Base-by-base conservation (phyloP, 1,140 invertebrate species). In the Euura saliciscinereae region DNA sequence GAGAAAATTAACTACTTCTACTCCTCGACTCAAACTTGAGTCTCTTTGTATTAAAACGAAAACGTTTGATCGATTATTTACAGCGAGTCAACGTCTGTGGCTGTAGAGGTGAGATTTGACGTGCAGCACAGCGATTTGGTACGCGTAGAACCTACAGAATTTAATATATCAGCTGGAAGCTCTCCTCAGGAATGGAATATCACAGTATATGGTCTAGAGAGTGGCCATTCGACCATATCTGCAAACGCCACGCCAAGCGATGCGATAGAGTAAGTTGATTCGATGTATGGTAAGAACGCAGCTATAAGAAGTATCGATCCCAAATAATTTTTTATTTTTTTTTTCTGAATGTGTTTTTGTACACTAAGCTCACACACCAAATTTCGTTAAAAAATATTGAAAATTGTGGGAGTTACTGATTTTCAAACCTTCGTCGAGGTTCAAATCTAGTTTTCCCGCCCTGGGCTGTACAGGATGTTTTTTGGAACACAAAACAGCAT, bases 151-250 rank as follows among this genome's bases (percentile, higher is more conserved):
- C 83, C 84, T 42, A 11, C 74, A 11, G 77, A 74, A 72, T 74
- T 86, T 73, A 75, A 11, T 64, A 72, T 80, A 64, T 42, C 66
- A 59, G 51, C 68, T 42, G 65, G 74, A 44, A 59, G 51, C 45
- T 45, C 8, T 51, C 13, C 71, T 71, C 44, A 6, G 0, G 83
- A 86, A 43, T 87, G 89, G 77, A 84, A 87, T 65, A 87, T 92
- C 72, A 83, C 83, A 73, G 86, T 92, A 46, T 87, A 88, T 11
- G 91, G 90, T 28, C 82, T 88, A 2, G 87, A 82, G 46, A 89
- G 91, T 5, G 92, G 92, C 71, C 88, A 90, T 74, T 87, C 90
- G 0, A 86, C 89, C 51, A 80, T 92, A 8, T 88, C 84, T 7
- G 87, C 89, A 68, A 90, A 89, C 78, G 87, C 89, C 44, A 89